A percentile compares a stretch with the other conserved stretches of the same genome.
Conservation (phyloP, 2,888 invertebrate species). For the Plagodis dolabraria region DNA sequence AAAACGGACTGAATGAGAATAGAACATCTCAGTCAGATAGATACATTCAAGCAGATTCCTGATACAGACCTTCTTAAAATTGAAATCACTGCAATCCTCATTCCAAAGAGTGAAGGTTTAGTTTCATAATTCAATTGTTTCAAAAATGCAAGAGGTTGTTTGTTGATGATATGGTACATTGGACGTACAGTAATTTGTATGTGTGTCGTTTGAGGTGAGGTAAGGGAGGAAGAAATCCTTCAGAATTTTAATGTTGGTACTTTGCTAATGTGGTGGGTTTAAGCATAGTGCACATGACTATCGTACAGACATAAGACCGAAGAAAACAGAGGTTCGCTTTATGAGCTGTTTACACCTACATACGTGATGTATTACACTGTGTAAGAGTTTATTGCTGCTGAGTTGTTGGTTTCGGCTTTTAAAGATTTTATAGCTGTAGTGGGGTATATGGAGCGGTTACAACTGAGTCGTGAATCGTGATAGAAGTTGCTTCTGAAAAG, state of each 20-base stretch:
- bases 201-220: slow-evolving; percentile 43
- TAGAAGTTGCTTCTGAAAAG: neutral
- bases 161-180: slow-evolving; percentile 24
- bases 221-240: slow-evolving; percentile 45
- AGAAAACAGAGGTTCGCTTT: slow-evolving; percentile 13
- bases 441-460: slow-evolving; percentile 1
- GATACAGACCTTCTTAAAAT: neutral
- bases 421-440: slow-evolving; percentile 15
- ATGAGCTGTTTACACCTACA: slow-evolving; percentile 18
- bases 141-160: slow-evolving; percentile 17
- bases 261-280: slow-evolving; percentile 25
- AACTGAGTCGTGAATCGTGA: neutral
- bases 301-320: slow-evolving; percentile 4
- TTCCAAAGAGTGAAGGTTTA: neutral
- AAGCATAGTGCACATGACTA: slow-evolving; percentile 2
- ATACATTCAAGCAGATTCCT: slow-evolving; percentile 10
- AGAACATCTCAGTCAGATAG: slow-evolving; percentile 4
- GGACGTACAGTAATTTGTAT: slow-evolving; percentile 53
- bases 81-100: neutral
- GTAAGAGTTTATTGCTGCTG: slow-evolving; percentile 20
- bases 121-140: neutral
- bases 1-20: slow-evolving; percentile 22
- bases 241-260: slow-evolving; percentile 52
- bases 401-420: slow-evolving; percentile 9
- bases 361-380: slow-evolving; percentile 18